Evolutionary conservation across 2,888 invertebrate genomes (phyloP).

Genomic region (Lepidonotus clava): DNA sequence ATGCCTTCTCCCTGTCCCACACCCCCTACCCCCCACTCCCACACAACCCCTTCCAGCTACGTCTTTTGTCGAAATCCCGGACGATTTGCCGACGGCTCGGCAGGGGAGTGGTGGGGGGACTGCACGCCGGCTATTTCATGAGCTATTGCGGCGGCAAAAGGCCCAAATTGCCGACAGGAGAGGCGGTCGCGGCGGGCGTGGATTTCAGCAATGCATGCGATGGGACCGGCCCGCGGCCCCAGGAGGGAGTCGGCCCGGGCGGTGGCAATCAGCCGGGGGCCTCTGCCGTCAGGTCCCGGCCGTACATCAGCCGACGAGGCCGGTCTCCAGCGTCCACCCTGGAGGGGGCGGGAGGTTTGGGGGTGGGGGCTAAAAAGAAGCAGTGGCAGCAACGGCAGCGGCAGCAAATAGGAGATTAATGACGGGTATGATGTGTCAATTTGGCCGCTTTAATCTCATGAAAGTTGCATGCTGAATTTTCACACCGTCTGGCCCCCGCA

Average conservation of each 20-base stretch:
- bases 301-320: neutral
- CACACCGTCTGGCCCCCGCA: conserved; percentile 25
- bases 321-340: neutral
- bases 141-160: conserved; percentile 34
- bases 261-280: neutral
- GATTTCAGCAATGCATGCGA: conserved; percentile 46
- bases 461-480: conserved; percentile 54
- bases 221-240: conserved; percentile 40
- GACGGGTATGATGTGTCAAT: conserved; percentile 46
- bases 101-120: neutral
- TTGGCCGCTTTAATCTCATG: conserved; percentile 55
- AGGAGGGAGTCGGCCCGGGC: neutral
- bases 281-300: neutral
- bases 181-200: conserved; percentile 26
- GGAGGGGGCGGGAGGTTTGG: neutral
- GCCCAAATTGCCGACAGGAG: conserved; percentile 32
- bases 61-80: conserved; percentile 37
- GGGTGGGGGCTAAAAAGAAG: neutral
- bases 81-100: neutral
- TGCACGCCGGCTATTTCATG: conserved; percentile 35
- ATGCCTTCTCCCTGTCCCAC: neutral
- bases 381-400: neutral
- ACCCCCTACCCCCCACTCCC: neutral
- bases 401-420: conserved; percentile 49
- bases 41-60: neutral